Evolutionary conservation across 2,113 vertebrate species (phyloP).

Genomic region (Centrocercus urophasianus): DNA sequence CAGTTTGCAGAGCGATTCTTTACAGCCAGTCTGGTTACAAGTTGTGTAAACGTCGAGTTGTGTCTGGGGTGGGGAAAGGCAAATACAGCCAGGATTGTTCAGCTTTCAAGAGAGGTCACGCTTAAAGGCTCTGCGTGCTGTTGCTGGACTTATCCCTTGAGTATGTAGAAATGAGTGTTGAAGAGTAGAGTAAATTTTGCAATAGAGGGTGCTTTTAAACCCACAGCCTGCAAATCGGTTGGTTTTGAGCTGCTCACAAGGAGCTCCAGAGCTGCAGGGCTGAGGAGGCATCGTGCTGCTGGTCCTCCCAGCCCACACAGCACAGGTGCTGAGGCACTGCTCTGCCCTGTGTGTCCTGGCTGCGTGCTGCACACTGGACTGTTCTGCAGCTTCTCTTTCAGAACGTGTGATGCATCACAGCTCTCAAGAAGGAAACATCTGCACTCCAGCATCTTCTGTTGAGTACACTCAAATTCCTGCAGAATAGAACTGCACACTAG

Average conservation of each 20-base stretch:
- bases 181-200: background rate
- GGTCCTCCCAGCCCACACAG: no score
- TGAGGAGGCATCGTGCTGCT: background rate
- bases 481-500: no score
- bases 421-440: background rate
- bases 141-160: background rate
- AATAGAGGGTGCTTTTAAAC: background rate
- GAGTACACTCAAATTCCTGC: background rate
- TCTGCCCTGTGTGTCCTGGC: background rate
- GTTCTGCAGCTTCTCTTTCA: background rate
- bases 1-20: background rate
- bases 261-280: background rate
- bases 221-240: accelerated
- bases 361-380: background rate
- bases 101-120: background rate
- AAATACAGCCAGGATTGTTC: background rate
- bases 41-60: accelerated
- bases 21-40: background rate
- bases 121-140: no score
- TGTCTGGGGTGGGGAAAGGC: background rate
- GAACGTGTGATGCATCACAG: background rate
- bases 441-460: background rate
- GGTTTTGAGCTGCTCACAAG: background rate
- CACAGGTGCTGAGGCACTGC: background rate
- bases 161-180: background rate